Conservation (phyloP, 2,113 vertebrate genomes). For the Eclectus roratus region DNA sequence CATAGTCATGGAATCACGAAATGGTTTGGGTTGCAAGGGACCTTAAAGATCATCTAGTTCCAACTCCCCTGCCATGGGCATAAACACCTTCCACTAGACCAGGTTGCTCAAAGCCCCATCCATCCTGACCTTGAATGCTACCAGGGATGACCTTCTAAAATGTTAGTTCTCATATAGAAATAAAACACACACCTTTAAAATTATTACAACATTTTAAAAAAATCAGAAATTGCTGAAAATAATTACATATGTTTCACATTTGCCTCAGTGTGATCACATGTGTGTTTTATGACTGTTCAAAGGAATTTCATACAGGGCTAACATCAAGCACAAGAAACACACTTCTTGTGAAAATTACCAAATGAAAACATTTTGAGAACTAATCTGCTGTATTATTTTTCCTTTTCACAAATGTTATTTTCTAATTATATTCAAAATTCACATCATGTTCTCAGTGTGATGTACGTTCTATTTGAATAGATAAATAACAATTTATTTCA, state of each 20-base stretch:
- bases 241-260: background rate
- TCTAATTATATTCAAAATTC: background rate
- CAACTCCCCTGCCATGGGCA: background rate
- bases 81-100: background rate
- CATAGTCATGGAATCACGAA: background rate
- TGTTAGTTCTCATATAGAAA: background rate
- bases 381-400: background rate
- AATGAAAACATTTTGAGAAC: background rate
- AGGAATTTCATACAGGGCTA: background rate
- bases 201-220: background rate
- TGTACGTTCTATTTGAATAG: background rate
- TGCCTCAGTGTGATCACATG: background rate
- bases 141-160: background rate
- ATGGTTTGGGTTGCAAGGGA: background rate
- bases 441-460: background rate
- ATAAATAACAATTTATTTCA: background rate
- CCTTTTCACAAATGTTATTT: background rate
- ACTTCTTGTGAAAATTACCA: background rate
- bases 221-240: background rate
- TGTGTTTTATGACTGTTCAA: background rate
- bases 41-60: background rate
- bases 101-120: background rate
- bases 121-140: background rate
- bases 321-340: background rate
- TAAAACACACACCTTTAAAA: background rate